Percentiles rank a stretch among this genome's conserved stretches.
These are phyloP conservation scores for Oryctes rhinoceros DNA, from an alignment of 1,140 invertebrate genomes.

Conservation along the genomic window DNA sequence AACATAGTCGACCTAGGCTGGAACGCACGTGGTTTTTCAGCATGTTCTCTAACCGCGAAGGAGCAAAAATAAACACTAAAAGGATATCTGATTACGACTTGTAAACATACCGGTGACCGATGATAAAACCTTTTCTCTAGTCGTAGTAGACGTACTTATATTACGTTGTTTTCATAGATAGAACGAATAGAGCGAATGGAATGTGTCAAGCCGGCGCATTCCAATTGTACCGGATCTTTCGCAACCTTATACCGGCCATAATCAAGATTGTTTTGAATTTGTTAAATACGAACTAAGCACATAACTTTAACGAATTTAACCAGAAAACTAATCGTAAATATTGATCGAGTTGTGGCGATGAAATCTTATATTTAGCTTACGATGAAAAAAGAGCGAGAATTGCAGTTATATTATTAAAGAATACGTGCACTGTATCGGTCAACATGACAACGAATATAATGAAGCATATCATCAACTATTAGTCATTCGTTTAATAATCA, in stretches of 20 bases:
- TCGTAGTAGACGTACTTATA: background rate
- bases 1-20: constrained; percentile 22
- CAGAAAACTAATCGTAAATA: too few relatives aligned
- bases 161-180: background rate
- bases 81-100: constrained; percentile 19
- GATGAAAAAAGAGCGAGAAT: too few relatives aligned
- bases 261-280: background rate
- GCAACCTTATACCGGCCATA: background rate
- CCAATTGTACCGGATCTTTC: background rate
- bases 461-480: too few relatives aligned
- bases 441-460: too few relatives aligned
- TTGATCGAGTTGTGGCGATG: too few relatives aligned
- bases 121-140: background rate
- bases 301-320: too few relatives aligned
- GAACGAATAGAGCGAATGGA: background rate
- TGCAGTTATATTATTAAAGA: too few relatives aligned
- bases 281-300: too few relatives aligned
- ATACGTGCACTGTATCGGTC: too few relatives aligned
- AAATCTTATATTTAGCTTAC: too few relatives aligned
- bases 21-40: constrained; percentile 32
- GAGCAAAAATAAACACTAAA: constrained; percentile 6
- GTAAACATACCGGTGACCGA: constrained; percentile 5
- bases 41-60: constrained; percentile 22
- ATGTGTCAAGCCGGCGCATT: background rate
- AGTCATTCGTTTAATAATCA: too few relatives aligned